Evolutionary conservation across 2,888 invertebrate species (phyloP).

Genomic region (Harmothoe impar): DNA sequence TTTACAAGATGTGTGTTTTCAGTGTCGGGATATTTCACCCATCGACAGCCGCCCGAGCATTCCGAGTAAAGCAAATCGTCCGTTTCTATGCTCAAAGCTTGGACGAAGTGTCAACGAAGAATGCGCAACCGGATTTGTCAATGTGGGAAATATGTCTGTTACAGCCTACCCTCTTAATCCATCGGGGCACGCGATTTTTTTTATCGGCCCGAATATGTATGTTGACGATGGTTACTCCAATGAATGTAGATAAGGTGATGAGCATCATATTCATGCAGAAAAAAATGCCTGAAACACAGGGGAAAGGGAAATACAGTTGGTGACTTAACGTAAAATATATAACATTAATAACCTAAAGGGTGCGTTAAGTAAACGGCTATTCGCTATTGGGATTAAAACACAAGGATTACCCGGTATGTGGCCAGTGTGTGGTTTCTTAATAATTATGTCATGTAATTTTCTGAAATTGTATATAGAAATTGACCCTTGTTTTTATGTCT

Average conservation of each 20-base stretch:
- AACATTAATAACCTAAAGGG: background rate
- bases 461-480: too few species aligned
- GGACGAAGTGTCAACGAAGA: background rate
- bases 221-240: constrained; percentile 72
- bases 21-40: background rate
- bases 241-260: constrained; percentile 73
- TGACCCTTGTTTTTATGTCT: too few species aligned
- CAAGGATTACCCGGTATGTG: background rate
- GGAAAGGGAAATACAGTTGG: background rate
- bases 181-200: constrained; percentile 77
- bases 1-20: background rate
- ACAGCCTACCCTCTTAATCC: constrained; percentile 76
- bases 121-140: background rate
- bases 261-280: constrained; percentile 74
- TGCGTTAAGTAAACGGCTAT: background rate
- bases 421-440: background rate
- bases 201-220: constrained; percentile 72
- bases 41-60: background rate
- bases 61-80: background rate
- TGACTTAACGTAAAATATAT: constrained; percentile 14
- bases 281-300: constrained; percentile 69
- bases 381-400: background rate
- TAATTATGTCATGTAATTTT: background rate
- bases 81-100: too few species aligned
- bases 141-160: background rate